Conservation (phyloP, 2,888 invertebrate species). For the Harmothoe impar region DNA sequence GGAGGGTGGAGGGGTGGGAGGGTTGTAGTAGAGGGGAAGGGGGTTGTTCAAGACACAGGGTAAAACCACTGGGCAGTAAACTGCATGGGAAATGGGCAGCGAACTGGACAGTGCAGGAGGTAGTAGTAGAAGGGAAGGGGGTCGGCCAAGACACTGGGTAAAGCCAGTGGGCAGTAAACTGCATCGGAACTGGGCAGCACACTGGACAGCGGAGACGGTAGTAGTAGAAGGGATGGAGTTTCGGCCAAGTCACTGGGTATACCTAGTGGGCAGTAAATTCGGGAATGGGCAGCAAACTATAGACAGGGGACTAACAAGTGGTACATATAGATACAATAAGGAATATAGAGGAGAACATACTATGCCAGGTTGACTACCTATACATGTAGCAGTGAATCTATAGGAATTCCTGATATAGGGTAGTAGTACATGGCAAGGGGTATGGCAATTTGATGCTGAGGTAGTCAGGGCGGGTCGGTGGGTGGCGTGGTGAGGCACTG, state of each 20-base stretch:
- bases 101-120: background rate
- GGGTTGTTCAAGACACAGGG: background rate
- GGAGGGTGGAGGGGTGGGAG: background rate
- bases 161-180: background rate
- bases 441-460: background rate
- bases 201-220: background rate
- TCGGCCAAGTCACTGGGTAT: background rate
- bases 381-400: no score
- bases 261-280: background rate
- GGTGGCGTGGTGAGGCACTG: slow-evolving; percentile 10
- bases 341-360: background rate
- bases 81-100: background rate
- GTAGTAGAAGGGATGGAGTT: background rate
- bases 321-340: background rate
- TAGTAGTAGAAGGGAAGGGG: background rate
- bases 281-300: background rate
- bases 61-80: background rate
- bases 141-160: background rate
- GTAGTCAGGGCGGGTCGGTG: background rate
- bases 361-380: background rate
- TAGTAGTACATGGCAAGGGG: background rate
- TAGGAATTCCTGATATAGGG: no score
- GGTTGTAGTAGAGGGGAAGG: background rate
- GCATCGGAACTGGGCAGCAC: background rate
- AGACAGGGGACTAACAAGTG: background rate